Conservation (phyloP, 1,140 invertebrate genomes). For the Scaptomyza hsui region DNA sequence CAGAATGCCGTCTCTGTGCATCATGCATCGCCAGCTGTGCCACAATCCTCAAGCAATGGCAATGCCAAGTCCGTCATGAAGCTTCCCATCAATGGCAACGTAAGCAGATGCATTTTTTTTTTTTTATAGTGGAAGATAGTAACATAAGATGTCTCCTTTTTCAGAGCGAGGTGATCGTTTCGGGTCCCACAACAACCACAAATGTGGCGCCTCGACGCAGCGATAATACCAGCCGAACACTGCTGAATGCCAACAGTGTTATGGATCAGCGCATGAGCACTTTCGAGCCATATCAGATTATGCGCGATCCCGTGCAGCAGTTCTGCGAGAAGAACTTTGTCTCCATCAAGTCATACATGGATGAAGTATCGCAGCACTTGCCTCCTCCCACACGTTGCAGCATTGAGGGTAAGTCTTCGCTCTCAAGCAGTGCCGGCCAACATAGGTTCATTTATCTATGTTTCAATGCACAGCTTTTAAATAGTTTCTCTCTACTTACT, state of each 20-base stretch:
- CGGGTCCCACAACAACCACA: conserved; percentile 86
- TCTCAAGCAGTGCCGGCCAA: not conserved
- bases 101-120: conserved; percentile 15
- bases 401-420: conserved; percentile 89
- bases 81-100: conserved; percentile 78
- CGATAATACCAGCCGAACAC: conserved; percentile 89
- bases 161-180: conserved; percentile 83
- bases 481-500: conserved; percentile 1
- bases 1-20: conserved; percentile 80
- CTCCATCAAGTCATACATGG: conserved; percentile 96
- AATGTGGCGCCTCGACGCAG: conserved; percentile 87
- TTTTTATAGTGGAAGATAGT: not conserved
- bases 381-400: conserved; percentile 96
- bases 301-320: conserved; percentile 95
- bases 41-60: conserved; percentile 68
- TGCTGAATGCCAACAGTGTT: conserved; percentile 87
- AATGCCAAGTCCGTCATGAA: conserved; percentile 83
- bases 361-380: conserved; percentile 91
- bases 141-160: not conserved
- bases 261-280: conserved; percentile 91
- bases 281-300: conserved; percentile 92
- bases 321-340: conserved; percentile 97
- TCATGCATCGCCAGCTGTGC: conserved; percentile 80
- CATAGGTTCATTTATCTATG: too few relatives aligned
- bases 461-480: too few relatives aligned